These are phyloP conservation scores for Okamejei kenojei DNA, from an alignment of 2,797 vertebrate genomes.

Conservation along the genomic window DNA sequence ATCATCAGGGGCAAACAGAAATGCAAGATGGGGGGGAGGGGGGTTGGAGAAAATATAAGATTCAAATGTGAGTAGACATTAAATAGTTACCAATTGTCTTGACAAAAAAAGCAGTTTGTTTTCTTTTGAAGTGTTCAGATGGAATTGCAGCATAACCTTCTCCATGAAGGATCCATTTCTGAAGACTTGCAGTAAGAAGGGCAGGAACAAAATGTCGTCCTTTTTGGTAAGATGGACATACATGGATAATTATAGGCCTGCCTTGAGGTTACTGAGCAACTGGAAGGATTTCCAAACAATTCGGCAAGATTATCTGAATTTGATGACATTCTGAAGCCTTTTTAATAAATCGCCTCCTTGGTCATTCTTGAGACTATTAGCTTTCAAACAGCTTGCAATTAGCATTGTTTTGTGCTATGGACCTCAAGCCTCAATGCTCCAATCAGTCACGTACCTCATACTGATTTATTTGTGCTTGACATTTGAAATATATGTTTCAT, in stretches of 20 bases:
- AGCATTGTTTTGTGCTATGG: not conserved
- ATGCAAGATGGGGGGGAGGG: not conserved
- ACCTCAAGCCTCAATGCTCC: not conserved
- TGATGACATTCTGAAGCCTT: not conserved
- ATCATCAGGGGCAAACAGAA: not conserved
- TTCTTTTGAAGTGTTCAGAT: not conserved
- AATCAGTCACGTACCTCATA: not conserved
- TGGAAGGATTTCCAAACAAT: not conserved
- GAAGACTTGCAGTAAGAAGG: not conserved
- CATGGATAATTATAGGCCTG: not conserved
- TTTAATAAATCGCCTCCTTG: not conserved
- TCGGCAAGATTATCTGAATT: not conserved
- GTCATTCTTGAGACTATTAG: not conserved
- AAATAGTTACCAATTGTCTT: not conserved
- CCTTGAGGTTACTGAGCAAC: slow-evolving; percentile 1
- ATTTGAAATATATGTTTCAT: not conserved
- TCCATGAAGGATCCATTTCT: not conserved
- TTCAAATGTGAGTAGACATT: not conserved
- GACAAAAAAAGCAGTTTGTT: not conserved
- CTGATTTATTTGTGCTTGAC: not conserved
- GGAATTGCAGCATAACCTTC: not conserved
- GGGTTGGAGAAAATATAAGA: too few species aligned
- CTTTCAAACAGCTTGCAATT: not conserved
- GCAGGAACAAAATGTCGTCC: not conserved
- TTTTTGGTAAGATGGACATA: not conserved